Evolutionary conservation across 2,797 vertebrate genomes (phyloP), one percentile per base, ranked within the genome.

Genomic region (Echeneis naucrates): DNA sequence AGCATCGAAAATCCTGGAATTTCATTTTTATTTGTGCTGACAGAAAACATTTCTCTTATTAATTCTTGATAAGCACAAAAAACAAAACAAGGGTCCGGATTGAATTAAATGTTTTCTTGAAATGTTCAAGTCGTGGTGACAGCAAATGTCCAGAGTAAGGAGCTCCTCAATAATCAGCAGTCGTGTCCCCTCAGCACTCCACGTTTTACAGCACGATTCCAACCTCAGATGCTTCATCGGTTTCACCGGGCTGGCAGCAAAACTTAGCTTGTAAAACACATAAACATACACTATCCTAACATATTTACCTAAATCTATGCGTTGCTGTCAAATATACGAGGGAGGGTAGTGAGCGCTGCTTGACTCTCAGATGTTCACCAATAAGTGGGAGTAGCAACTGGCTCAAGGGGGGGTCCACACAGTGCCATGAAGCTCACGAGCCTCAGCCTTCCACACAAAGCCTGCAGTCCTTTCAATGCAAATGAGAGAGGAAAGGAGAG

Each of bases 391-490:
- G 88, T 87, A 77, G 68, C 77, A 86, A 86, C 87, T 85, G 86
- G 84, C 87, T 90, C 78, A 77, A 84, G 76, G 83, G 86, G 83
- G 86, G 81, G 60, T 77, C 72, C 67, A 72, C 83, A 87, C 84
- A 87, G 78, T 73, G 77, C 72, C 84, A 83, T 67, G 83, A 59
- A 81, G 69, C 85, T 86, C 85, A 81, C 82, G 77, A 88, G 75
- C 79, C 40, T 71, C 81, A 86, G 80, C 82, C 73, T 85, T 88
- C 86, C 86, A 83, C 76, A 83, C 59, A 50, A 77, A 78, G 87
- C 86, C 86, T 76, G 81, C 87, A 89, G 85, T 75, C 80, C 86
- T 91, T 87, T 91, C 85, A 77, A 91, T 93, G 91, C 91, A 93
- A 93, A 93, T 93, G 76, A 90, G 76, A 66, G 17, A 57, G 78